Evolutionary conservation across 2,888 invertebrate genomes (phyloP), one percentile per base, ranked within the genome.

Genomic region (Agrochola macilenta): DNA sequence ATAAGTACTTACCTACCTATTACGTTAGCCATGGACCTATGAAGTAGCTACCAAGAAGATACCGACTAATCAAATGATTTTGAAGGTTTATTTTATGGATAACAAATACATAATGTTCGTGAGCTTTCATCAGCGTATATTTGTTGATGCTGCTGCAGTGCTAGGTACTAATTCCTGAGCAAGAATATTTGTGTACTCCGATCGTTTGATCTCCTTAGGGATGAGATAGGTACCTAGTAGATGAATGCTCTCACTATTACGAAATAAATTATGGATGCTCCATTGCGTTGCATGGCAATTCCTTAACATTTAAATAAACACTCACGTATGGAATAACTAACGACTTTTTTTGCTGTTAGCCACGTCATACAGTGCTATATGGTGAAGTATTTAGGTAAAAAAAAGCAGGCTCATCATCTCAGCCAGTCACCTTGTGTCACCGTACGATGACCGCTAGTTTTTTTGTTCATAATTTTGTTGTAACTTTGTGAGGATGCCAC

Each of bases 371-470:
- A n/a, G 61, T 63, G 69, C 35, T 69, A 20, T 35, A 69, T 63
- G 49, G n/a, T 63, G 70, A n/a, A 54, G 46, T n/a, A 49, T 12
- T 30, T 5, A n/a, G 11, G 69, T 61, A 12, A 75, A 77, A 85
- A 83, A 75, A 78, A 79, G 30, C 61, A 72, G 58, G 35, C 82
- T 78, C 84, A 86, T 86, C 78, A 83, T 81, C 75, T 74, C 61
- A 79, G 39, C 79, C 72, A 82, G 78, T 83, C 84, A 87, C 81
- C 87, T 84, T 88, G 88, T 82, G 79, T 81, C 87, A 78, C 79
- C 78, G 81, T 76, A 49, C 79, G 72, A 78, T 79, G 81, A 86
- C 78, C 87, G 78, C 81, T 74, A 39, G 63, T 72, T 84, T 82
- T 30, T 82, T 76, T 81, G 46, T 60, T 63, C 39, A 72, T 39